Percentiles rank a stretch among this genome's conserved stretches.
Conservation (phyloP, 2,888 invertebrate genomes). For the Orgyia antiqua region DNA sequence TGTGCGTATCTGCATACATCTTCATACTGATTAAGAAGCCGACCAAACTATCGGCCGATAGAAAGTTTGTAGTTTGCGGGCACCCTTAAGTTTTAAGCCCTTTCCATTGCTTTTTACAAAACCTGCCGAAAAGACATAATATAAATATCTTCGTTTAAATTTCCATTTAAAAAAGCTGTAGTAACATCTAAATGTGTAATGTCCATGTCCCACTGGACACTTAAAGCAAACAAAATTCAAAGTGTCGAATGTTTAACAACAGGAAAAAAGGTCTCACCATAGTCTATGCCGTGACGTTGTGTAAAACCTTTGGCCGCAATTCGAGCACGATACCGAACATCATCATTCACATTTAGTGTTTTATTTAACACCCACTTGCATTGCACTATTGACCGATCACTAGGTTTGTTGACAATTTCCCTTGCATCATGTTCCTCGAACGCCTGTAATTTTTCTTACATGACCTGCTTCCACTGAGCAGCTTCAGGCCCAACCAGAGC, state of each 20-base stretch:
- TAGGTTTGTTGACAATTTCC: neutral
- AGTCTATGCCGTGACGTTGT: neutral
- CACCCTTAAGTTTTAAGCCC: slow-evolving; percentile 5
- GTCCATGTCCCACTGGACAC: slow-evolving; percentile 11
- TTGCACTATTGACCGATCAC: neutral
- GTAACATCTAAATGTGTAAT: slow-evolving; percentile 17
- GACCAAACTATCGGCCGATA: too few relatives aligned
- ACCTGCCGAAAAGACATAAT: slow-evolving; percentile 4
- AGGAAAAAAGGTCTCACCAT: slow-evolving; percentile 16
- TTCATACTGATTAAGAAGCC: too few relatives aligned
- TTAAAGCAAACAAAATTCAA: slow-evolving; percentile 7
- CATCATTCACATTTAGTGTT: slow-evolving; percentile 8
- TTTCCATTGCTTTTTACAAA: slow-evolving; percentile 4
- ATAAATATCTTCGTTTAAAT: slow-evolving; percentile 3
- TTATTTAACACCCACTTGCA: slow-evolving; percentile 10
- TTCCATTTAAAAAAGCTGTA: slow-evolving; percentile 4
- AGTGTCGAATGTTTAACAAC: slow-evolving; percentile 15
- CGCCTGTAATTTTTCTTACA: slow-evolving; percentile 8
- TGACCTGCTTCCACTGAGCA: slow-evolving; percentile 3
- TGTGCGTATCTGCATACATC: too few relatives aligned
- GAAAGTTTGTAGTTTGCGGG: too few relatives aligned
- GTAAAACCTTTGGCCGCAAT: slow-evolving; percentile 4
- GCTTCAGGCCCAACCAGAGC: neutral
- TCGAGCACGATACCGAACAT: slow-evolving; percentile 7
- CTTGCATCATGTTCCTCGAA: slow-evolving; percentile 3